Percentiles rank a stretch among this genome's conserved stretches.
phyloP scores from a whole-genome alignment of 2,888 invertebrate genomes.

The Clunio marinus region DNA sequence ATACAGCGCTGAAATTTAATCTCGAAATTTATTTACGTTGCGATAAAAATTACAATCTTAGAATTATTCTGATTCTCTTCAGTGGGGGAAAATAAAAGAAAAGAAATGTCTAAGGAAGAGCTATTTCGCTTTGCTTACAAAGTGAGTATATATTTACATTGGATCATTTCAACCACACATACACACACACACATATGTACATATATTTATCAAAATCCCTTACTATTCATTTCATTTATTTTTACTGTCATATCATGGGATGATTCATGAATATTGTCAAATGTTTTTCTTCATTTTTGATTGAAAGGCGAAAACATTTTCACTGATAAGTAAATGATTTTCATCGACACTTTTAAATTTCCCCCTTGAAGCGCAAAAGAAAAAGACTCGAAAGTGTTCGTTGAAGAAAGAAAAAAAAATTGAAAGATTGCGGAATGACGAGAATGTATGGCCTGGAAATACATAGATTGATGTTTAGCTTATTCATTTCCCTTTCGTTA shows the following conservation, averaged over 20 bases:
- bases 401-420: background rate
- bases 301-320: too few relatives aligned
- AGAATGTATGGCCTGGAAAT: background rate
- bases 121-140: too few relatives aligned
- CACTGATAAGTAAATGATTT: too few relatives aligned
- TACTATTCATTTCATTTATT: background rate
- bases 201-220: background rate
- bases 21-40: slow-evolving; percentile 24
- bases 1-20: slow-evolving; percentile 23
- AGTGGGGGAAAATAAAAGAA: background rate
- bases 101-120: background rate
- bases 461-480: slow-evolving; percentile 30
- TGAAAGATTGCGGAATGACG: background rate
- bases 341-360: too few relatives aligned
- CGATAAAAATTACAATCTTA: slow-evolving; percentile 35
- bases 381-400: background rate
- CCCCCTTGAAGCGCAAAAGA: too few relatives aligned
- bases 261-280: background rate
- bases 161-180: background rate
- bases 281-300: too few relatives aligned
- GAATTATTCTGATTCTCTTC: slow-evolving; percentile 19
- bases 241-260: background rate
- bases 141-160: background rate
- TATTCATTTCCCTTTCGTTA: slow-evolving; percentile 30
- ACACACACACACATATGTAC: too few relatives aligned